These are phyloP conservation scores for Mercenaria mercenaria DNA, from an alignment of 1,140 invertebrate genomes.

Conservation along the genomic window DNA sequence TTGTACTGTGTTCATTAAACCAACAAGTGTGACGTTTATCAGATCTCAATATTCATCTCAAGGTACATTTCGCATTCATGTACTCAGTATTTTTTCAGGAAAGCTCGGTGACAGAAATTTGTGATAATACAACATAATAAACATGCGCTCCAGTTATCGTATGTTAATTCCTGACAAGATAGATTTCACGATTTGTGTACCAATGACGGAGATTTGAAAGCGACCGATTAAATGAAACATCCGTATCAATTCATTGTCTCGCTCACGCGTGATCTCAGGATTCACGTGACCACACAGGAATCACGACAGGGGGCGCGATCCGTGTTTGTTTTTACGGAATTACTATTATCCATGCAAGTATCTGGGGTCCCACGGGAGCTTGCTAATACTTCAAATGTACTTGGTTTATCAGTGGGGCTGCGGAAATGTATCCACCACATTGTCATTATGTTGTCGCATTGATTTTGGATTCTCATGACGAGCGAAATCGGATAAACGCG, in stretches of 20 bases:
- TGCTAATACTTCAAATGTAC: conserved; percentile 23
- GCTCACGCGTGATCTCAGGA: not conserved
- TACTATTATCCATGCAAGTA: conserved; percentile 13
- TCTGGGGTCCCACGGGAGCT: not conserved
- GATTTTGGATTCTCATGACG: conserved; percentile 63
- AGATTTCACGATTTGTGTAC: not conserved
- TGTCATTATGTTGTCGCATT: conserved; percentile 49
- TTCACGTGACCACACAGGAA: not conserved
- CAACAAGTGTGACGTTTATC: no score
- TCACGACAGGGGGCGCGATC: conserved; percentile 18
- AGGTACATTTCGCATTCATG: no score
- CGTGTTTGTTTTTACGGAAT: conserved; percentile 29
- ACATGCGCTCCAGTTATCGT: not conserved
- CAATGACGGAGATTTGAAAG: conserved; percentile 2
- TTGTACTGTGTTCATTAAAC: no score
- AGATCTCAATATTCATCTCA: no score
- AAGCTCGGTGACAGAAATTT: not conserved
- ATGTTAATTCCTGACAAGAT: not conserved
- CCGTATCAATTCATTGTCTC: not conserved
- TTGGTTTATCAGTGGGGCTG: conserved; percentile 1
- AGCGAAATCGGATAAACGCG: conserved; percentile 61
- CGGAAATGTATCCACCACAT: conserved; percentile 5
- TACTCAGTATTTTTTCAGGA: not conserved
- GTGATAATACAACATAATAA: not conserved
- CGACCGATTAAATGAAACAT: conserved; percentile 10